Base-by-base conservation (phyloP, 2,888 invertebrate species). In the Pollenia labialis region DNA sequence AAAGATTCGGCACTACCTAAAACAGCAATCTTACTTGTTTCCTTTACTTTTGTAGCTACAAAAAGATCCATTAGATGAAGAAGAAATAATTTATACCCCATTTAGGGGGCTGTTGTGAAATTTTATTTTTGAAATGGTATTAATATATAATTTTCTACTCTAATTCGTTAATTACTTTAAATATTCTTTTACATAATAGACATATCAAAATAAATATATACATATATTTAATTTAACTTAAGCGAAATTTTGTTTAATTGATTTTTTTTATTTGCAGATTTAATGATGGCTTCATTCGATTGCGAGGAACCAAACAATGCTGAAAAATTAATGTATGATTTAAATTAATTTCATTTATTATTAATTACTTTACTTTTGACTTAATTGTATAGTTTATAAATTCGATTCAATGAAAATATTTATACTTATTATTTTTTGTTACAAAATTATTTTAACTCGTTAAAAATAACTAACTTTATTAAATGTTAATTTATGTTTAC, bases 211-310 rank as follows among this genome's bases (percentile, higher is more conserved):
- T n/a, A n/a, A n/a, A n/a, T n/a, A 46, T n/a, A 46, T 32, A 46
- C 14, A 50, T 40, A 52, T n/a, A 14, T 32, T 32, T 16, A 44
- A 68, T 56, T 56, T 42, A 42, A 44, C 52, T 64, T 54, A 0
- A 32, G 32, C 6, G 32, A 32, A 6, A 12, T 54, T 44, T 14
- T 6, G 42, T 62, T 10, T n/a, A 48, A 11, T 42, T 23, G 14
- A 68, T 40, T 69, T 71, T 23, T 87, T 56, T 72, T 85, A 44
- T 66, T 91, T 91, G 0, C 90, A 93, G 92, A 92, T 89, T 89
- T 93, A 72, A 92, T 93, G 92, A 90, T 92, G 91, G 92, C 92
- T 81, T 93, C 92, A 68, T 93, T 93, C 85, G 92, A 92, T 87
- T 93, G 92, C 85, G 92, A 93, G 87, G 92, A 92, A 89, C 92